phyloP scores from a whole-genome alignment of 2,797 vertebrate species.

The Peromyscus aztecus region DNA sequence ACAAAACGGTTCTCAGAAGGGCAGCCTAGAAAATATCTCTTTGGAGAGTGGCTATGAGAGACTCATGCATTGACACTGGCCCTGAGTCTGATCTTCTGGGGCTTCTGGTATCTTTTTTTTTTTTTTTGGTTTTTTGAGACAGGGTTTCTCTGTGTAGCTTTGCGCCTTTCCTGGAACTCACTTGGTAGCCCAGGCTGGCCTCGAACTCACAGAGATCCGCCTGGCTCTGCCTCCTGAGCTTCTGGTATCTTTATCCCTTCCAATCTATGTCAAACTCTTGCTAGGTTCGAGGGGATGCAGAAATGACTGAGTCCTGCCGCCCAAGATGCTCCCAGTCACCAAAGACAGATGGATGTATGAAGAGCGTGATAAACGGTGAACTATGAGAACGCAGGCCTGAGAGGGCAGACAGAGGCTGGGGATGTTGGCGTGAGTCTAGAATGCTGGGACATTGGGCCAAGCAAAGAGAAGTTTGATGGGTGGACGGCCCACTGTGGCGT shows the following conservation, averaged over 20 bases:
- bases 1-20: fast-evolving
- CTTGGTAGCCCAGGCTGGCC: no score
- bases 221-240: no score
- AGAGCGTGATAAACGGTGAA: neutral
- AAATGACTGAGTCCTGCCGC: neutral
- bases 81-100: neutral
- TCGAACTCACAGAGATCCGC: no score
- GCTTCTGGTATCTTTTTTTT: no score
- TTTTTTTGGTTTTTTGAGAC: no score
- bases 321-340: neutral
- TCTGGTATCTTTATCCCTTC: neutral
- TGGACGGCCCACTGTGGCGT: neutral
- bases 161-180: no score
- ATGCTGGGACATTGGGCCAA: no score
- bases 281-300: neutral
- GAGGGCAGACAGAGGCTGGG: neutral
- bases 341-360: neutral
- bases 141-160: no score
- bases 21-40: neutral
- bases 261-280: fast-evolving
- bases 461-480: neutral
- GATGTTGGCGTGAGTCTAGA: neutral
- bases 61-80: fast-evolving
- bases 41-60: neutral
- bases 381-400: neutral